These are phyloP conservation scores for Pelecanus crispus DNA, from an alignment of 2,113 vertebrate genomes.

Conservation along the genomic window DNA sequence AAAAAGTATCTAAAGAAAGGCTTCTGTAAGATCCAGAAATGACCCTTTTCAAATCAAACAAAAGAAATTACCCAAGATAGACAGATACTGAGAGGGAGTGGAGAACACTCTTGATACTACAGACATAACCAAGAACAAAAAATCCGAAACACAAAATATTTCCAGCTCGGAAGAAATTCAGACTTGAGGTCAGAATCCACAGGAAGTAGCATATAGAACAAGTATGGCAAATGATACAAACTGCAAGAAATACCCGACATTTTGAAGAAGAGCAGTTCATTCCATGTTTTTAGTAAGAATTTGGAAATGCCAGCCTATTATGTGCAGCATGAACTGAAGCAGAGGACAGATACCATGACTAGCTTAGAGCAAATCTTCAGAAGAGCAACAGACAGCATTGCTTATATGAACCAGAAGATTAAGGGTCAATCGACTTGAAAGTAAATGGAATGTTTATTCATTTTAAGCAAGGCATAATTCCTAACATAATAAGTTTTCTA, in stretches of 20 bases:
- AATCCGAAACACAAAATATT: not conserved
- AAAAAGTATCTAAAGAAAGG: not conserved
- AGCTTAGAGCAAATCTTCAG: not conserved
- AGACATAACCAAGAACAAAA: not conserved
- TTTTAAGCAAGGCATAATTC: conserved; percentile 7
- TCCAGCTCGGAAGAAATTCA: not conserved
- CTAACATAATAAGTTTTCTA: not conserved
- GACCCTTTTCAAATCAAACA: not conserved
- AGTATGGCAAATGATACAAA: not conserved
- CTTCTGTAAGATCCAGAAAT: not conserved
- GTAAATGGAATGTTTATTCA: not conserved
- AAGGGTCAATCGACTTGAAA: not conserved
- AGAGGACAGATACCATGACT: not conserved
- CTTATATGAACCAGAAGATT: not conserved
- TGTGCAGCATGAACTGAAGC: not conserved
- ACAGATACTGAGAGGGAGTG: not conserved
- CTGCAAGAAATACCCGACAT: not conserved
- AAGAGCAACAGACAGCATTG: not conserved
- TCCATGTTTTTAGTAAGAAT: not conserved
- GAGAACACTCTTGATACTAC: not conserved
- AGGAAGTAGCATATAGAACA: not conserved
- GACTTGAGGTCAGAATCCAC: not conserved
- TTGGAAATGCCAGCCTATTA: not conserved
- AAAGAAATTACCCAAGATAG: not conserved
- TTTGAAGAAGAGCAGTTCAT: not conserved